Evolutionary conservation across 2,888 invertebrate genomes (phyloP).

Genomic region (Romanomermis culicivorax): DNA sequence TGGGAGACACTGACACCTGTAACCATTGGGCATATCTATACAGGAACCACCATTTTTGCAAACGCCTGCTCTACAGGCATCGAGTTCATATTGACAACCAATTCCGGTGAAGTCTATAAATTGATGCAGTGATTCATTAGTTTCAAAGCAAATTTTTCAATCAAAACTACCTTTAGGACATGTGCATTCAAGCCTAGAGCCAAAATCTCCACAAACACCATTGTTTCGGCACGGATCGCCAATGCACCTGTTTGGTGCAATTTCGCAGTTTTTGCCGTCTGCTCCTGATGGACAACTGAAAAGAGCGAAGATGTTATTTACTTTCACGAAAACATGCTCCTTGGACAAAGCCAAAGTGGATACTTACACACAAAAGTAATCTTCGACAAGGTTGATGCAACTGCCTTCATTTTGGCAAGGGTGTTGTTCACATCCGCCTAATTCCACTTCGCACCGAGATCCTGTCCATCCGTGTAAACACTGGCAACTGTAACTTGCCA

Average conservation of each 20-base stretch:
- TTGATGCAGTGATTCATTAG: neutral
- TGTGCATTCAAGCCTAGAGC: constrained; percentile 77
- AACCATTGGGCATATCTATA: constrained; percentile 36
- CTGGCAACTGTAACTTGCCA: constrained; percentile 70
- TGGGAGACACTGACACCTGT: constrained; percentile 61
- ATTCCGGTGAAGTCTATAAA: constrained; percentile 16
- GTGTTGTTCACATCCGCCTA: constrained; percentile 58
- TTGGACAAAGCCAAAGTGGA: neutral
- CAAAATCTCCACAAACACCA: constrained; percentile 81
- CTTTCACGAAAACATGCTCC: too few relatives aligned
- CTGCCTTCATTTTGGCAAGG: constrained; percentile 87
- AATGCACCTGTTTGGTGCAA: constrained; percentile 78
- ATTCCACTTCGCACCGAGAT: constrained; percentile 52
- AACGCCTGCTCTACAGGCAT: constrained; percentile 17
- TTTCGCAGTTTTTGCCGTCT: constrained; percentile 87
- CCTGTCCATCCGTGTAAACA: constrained; percentile 87
- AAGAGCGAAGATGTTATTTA: constrained; percentile 6
- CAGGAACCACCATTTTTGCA: constrained; percentile 25
- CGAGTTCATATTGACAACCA: constrained; percentile 21
- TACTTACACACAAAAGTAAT: constrained; percentile 68
- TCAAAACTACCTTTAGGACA: constrained; percentile 39
- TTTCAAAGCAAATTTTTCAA: neutral
- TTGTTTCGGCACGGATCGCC: constrained; percentile 87
- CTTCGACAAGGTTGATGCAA: constrained; percentile 62
- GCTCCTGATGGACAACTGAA: constrained; percentile 69